A percentile compares a stretch with the other conserved stretches of the same genome.
phyloP scores from a whole-genome alignment of 2,113 vertebrate genomes.

The Sinocyclocheilus anshuiensis region DNA sequence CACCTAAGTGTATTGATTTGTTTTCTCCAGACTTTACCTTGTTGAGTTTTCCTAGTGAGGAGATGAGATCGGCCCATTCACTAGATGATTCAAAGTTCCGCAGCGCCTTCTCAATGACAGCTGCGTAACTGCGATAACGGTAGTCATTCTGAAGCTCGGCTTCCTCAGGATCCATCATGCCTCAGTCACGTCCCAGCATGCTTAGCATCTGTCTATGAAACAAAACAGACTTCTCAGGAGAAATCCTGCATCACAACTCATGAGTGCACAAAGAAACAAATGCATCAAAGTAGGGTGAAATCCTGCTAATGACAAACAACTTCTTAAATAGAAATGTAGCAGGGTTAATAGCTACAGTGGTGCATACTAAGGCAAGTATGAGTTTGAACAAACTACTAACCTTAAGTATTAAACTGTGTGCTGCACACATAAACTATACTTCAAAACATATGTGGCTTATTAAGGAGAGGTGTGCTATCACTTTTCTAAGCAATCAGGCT shows the following conservation, averaged over 20 bases:
- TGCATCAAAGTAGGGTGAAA: neutral
- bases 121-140: slow-evolving; percentile 90
- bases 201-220: slow-evolving; percentile 61
- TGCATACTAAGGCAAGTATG: neutral
- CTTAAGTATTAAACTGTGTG: neutral
- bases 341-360: neutral
- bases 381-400: neutral
- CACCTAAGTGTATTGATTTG: neutral
- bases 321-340: neutral
- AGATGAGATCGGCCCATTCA: slow-evolving; percentile 98
- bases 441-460: neutral
- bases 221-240: neutral
- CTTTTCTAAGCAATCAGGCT: neutral
- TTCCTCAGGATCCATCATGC: slow-evolving; percentile 92
- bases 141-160: slow-evolving; percentile 90
- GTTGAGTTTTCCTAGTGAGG: slow-evolving; percentile 96
- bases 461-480: neutral
- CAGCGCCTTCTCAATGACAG: slow-evolving; percentile 93
- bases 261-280: neutral
- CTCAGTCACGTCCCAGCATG: slow-evolving; percentile 70
- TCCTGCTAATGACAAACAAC: neutral
- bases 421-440: neutral
- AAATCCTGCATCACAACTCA: neutral
- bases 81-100: slow-evolving; percentile 97
- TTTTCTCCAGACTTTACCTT: slow-evolving; percentile 79